Evolutionary conservation across 2,797 vertebrate genomes (phyloP).

Genomic region (Decapterus maruadsi): DNA sequence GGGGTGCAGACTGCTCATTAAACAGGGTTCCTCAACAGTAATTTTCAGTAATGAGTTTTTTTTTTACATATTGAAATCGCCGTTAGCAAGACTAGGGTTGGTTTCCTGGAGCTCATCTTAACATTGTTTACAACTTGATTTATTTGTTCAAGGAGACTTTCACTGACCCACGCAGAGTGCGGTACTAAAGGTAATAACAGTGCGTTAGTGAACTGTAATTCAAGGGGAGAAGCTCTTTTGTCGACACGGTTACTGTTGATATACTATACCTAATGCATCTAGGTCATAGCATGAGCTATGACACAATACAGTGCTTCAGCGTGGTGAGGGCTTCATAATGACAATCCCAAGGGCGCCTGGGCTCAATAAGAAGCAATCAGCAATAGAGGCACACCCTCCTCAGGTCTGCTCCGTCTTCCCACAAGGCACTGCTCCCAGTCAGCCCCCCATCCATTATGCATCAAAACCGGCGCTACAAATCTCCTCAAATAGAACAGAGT

Average conservation of each 20-base stretch:
- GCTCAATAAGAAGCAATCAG: constrained; percentile 84
- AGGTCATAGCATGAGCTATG: constrained; percentile 65
- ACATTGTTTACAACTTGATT: constrained; percentile 50
- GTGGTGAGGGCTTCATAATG: constrained; percentile 64
- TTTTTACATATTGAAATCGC: constrained; percentile 46
- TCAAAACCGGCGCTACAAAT: constrained; percentile 77
- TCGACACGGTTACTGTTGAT: constrained; percentile 22
- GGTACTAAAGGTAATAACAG: constrained; percentile 30
- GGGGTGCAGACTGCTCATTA: constrained; percentile 57
- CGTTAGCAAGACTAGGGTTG: constrained; percentile 11
- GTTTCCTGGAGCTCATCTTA: constrained; percentile 43
- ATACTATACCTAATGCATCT: constrained; percentile 46
- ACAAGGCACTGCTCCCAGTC: constrained; percentile 71
- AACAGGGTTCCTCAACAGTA: constrained; percentile 49
- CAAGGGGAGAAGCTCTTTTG: constrained; percentile 14
- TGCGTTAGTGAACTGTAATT: constrained; percentile 30
- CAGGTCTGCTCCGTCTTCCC: constrained; percentile 70
- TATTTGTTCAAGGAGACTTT: constrained; percentile 49
- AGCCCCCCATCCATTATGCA: constrained; percentile 82
- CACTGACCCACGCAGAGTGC: not conserved
- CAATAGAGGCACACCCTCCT: constrained; percentile 55
- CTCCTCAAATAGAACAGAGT: constrained; percentile 78
- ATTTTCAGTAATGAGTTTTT: constrained; percentile 75
- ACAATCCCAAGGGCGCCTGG: constrained; percentile 68
- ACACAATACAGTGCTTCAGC: constrained; percentile 54